phyloP scores from a whole-genome alignment of 2,797 vertebrate species.

The Cephalopachus bancanus region DNA sequence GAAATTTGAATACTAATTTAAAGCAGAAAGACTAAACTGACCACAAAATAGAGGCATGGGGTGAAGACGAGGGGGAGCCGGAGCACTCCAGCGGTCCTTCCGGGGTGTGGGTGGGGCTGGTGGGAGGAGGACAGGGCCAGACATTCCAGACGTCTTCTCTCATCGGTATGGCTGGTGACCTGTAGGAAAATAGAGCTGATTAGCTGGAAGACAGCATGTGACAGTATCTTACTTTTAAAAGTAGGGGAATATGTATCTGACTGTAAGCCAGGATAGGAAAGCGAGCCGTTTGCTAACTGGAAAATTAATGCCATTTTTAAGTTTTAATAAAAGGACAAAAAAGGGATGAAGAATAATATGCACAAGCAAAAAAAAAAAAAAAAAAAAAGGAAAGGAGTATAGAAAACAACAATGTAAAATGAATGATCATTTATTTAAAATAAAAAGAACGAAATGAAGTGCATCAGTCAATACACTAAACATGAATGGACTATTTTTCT shows the following conservation, averaged over 20 bases:
- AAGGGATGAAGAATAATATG: background rate
- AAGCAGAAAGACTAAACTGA: background rate
- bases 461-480: background rate
- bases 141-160: background rate
- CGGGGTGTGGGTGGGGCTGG: background rate
- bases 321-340: background rate
- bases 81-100: background rate
- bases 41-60: background rate
- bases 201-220: background rate
- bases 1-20: background rate
- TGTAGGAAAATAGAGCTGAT: background rate
- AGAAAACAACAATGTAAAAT: background rate
- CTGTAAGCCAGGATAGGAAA: background rate
- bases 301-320: background rate
- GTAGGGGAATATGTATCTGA: background rate
- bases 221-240: background rate
- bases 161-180: background rate
- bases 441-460: background rate
- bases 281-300: background rate
- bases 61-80: accelerated
- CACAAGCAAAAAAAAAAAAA: background rate
- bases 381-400: background rate
- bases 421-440: background rate
- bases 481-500: background rate
- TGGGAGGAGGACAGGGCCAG: background rate